These are phyloP conservation scores for Palythoa grandis DNA, from an alignment of 92 coral and sea anemone genomes.

Conservation along the genomic window DNA sequence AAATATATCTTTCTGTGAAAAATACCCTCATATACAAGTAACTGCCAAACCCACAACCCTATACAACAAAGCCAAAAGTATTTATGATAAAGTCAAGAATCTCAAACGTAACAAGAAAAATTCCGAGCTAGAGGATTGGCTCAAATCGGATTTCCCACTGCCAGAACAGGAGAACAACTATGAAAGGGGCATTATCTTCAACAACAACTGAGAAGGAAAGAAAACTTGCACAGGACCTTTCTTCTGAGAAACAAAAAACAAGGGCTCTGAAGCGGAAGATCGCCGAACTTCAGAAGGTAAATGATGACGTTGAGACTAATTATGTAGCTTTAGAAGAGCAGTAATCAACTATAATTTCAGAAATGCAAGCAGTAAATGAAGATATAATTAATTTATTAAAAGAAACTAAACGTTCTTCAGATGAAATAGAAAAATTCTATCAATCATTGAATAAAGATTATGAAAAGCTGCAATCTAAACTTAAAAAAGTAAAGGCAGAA, in stretches of 20 bases:
- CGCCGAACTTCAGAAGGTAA: conserved; percentile 22
- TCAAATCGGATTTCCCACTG: conserved; percentile 19
- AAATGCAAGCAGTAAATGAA: not conserved
- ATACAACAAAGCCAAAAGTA: conserved; percentile 29
- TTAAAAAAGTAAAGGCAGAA: not conserved
- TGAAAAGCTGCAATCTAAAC: not conserved
- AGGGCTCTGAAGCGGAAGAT: conserved; percentile 16
- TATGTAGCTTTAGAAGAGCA: not conserved
- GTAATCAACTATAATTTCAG: too few species aligned
- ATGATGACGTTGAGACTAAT: conserved; percentile 8
- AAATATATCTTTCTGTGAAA: conserved; percentile 22
- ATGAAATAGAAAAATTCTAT: not conserved
- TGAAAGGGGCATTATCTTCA: conserved; percentile 27
- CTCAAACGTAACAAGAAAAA: conserved; percentile 8
- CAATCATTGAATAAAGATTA: not conserved
- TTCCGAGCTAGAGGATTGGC: not conserved
- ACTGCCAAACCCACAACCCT: conserved; percentile 23
- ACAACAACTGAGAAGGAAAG: conserved; percentile 35
- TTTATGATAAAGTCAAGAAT: not conserved
- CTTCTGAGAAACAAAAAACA: conserved; percentile 23
- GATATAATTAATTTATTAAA: not conserved
- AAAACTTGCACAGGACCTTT: conserved; percentile 32
- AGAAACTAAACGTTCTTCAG: not conserved
- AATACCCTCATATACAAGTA: conserved; percentile 20
- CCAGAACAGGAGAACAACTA: conserved; percentile 5